Base-by-base conservation (phyloP, 2,113 vertebrate genomes). In the Uria lomvia region DNA sequence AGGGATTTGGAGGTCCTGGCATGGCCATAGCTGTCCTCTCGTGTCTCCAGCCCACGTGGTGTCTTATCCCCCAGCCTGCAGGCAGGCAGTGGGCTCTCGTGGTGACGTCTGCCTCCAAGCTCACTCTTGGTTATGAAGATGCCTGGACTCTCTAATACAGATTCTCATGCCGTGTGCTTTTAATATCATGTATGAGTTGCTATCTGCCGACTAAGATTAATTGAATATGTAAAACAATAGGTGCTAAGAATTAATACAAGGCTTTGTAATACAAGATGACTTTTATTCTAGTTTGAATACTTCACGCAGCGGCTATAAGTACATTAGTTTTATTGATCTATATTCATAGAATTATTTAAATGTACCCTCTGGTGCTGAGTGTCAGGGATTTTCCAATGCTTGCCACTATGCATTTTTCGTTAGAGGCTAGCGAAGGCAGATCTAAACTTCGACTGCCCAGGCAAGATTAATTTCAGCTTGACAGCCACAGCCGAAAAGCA, bases 291-390 rank as follows among this genome's bases (percentile, higher is more conserved):
- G 96, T 97, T 96, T 96, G 97, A 98, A 96, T 96, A 96, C 96
- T 94, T 94, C 96, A 93, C 92, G 97, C 96, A 98, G 97, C 49
- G 26, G 94, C 97, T 97, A 68, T 98, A 98, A 98, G 97, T 98
- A 97, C 97, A 98, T 98, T 98, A 98, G 97, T 97, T 98, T 97
- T 98, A 98, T 98, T 98, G 98, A 98, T 98, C 98, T 98, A 97
- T 98, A 98, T 97, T 98, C 97, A 97, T 84, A 94, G 97, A 97
- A 98, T 98, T 98, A 98, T 98, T 98, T 98, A 98, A 98, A 98
- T 98, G 96, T 88, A 97, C 97, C 97, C 97, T 98, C 96, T 97
- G 96, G 97, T 97, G 96, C 97, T 95, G 96, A 95, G 97, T 97
- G 98, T 97, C 97, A 97, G 96, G 97, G 97, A 91, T 98, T 98